Base-by-base conservation (phyloP, 2,888 invertebrate species). In the Platycheirus rosarum region DNA sequence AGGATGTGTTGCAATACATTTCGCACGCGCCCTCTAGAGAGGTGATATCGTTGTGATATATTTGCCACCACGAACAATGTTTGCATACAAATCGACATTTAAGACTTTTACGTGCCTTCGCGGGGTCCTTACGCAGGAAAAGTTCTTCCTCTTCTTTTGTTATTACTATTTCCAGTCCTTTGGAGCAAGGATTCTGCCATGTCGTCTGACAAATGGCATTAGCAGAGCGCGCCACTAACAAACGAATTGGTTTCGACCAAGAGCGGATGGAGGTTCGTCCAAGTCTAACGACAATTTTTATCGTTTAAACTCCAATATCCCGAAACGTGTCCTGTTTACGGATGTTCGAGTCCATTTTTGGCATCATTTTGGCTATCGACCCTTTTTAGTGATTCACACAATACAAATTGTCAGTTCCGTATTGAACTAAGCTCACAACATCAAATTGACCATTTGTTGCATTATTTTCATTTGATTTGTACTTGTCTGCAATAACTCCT, bases 81-180 rank as follows among this genome's bases (percentile, higher is more conserved):
- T 82, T 82, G 82, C 82, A 82, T 82, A 71, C 77, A 82, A 82
- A 82, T 82, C 82, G 82, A 77, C 82, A 77, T 82, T 82, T 82
- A 82, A 82, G 82, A 77, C 76, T 51, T 69, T 77, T 73, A 76
- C 80, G 76, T 76, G 77, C 42, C 49, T 49, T 48, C 55, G 69
- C 62, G 29, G 68, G 23, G 37, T 37, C 37, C 51, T 60, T 11
- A n/a, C 8, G 9, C 4, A 13, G 26, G 20, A 26, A 16, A 2
- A 9, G 65, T 66, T 14, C 42, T 57, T 42, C 20, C 40, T 55
- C 32, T 53, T 32, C 60, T 66, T 55, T 63, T 68, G 55, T 82
- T 82, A 82, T 82, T 82, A 73, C 77, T 77, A 51, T 51, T 82
- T 77, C 73, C 73, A 40, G 62, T 26, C 20, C 0, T 49, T n/a